These are phyloP conservation scores for Rhipidura dahli DNA, from an alignment of 2,113 vertebrate species.

Conservation along the genomic window DNA sequence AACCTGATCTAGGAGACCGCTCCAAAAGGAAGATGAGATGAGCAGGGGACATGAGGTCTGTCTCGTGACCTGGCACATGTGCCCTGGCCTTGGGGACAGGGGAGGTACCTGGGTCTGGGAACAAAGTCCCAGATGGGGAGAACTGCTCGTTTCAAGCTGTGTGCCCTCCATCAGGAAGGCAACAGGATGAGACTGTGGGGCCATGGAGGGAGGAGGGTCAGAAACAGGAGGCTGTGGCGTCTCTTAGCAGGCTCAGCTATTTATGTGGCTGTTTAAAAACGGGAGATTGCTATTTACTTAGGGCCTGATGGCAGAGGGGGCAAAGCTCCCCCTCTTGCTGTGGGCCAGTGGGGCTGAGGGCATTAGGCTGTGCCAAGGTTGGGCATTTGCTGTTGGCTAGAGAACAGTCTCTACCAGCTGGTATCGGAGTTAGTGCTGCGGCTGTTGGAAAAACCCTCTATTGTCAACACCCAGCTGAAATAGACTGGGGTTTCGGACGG, in stretches of 20 bases:
- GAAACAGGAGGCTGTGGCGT: not conserved
- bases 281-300: constrained; percentile 12
- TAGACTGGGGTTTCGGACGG: not conserved
- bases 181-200: fast-evolving
- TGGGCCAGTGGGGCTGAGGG: not conserved
- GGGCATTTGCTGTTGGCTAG: not conserved
- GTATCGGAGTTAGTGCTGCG: not conserved
- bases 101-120: constrained; percentile 8
- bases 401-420: not conserved
- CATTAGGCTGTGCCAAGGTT: not conserved
- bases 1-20: constrained; percentile 17
- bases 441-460: not conserved
- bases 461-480: not conserved
- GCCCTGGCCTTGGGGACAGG: constrained; percentile 6
- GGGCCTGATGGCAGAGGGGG: not conserved
- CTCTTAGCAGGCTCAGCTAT: not conserved
- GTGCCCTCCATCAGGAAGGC: not conserved
- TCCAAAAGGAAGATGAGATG: constrained; percentile 59
- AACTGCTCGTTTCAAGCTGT: not conserved
- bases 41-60: constrained; percentile 41
- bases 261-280: not conserved
- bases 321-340: not conserved
- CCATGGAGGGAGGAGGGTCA: not conserved
- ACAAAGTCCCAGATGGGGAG: not conserved
- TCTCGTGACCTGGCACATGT: constrained; percentile 52